Evolutionary conservation across 2,113 vertebrate species (phyloP).

Genomic region (Bombycilla garrulus): DNA sequence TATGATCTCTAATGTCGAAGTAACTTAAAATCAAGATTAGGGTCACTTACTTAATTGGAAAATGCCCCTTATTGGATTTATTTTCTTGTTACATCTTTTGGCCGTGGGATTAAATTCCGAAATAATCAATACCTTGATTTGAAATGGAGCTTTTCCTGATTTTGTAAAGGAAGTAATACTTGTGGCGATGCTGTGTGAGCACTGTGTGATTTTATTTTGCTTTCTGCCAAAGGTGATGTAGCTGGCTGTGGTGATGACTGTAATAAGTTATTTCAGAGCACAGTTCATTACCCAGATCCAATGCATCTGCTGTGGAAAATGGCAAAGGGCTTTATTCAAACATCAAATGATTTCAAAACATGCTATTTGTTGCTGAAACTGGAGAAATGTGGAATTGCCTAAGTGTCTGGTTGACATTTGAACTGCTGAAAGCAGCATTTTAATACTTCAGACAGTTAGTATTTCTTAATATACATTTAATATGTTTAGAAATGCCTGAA

Average conservation of each 20-base stretch:
- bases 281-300: background rate
- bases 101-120: background rate
- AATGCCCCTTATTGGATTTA: background rate
- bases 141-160: background rate
- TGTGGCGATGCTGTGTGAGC: background rate
- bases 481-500: background rate
- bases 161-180: background rate
- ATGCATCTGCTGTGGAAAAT: background rate
- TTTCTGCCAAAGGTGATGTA: background rate
- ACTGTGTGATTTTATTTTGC: background rate
- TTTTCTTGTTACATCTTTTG: background rate
- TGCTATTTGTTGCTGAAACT: background rate
- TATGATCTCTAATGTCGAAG: constrained; percentile 1
- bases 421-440: background rate
- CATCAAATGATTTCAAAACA: background rate
- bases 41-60: background rate
- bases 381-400: background rate
- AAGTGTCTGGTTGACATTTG: background rate
- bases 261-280: background rate
- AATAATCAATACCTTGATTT: constrained; percentile 8
- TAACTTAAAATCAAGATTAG: constrained; percentile 20
- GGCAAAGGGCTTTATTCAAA: background rate
- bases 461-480: background rate
- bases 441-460: background rate
- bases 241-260: background rate